phyloP scores from a whole-genome alignment of 2,888 invertebrate species.

The Colostygia pectinataria region DNA sequence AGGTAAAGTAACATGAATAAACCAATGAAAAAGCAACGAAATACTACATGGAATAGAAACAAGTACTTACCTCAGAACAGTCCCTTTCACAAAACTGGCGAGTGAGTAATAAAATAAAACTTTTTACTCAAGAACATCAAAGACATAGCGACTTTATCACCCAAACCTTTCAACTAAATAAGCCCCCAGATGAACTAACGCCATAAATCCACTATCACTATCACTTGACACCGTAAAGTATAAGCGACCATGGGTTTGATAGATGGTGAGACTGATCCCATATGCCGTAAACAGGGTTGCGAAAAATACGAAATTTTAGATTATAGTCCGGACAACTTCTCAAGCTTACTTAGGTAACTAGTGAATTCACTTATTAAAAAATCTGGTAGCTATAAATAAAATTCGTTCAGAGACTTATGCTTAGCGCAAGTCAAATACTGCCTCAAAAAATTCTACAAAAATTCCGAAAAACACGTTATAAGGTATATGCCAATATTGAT shows the following conservation, averaged over 20 bases:
- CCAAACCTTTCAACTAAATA: conserved; percentile 23
- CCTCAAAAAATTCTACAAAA: no score
- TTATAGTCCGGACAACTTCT: not conserved
- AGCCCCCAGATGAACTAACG: conserved; percentile 18
- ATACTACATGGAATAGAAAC: no score
- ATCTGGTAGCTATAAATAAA: not conserved
- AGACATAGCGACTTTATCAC: conserved; percentile 15
- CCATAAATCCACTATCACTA: conserved; percentile 28
- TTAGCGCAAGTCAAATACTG: no score
- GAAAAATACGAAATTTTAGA: not conserved
- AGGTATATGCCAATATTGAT: no score
- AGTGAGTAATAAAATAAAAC: conserved; percentile 4
- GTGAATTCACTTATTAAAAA: not conserved
- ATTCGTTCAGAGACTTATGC: no score
- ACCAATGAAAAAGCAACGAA: no score
- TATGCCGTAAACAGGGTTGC: conserved; percentile 15
- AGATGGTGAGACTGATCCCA: conserved; percentile 27
- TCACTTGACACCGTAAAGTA: conserved; percentile 14
- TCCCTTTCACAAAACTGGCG: not conserved
- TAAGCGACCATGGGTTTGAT: conserved; percentile 27
- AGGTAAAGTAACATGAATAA: no score
- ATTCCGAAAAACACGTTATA: no score
- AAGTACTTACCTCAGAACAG: no score
- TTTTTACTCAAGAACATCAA: conserved; percentile 9
- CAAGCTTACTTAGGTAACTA: not conserved